Evolutionary conservation across 1,140 invertebrate species (phyloP).

Genomic region (Fopius arisanus): DNA sequence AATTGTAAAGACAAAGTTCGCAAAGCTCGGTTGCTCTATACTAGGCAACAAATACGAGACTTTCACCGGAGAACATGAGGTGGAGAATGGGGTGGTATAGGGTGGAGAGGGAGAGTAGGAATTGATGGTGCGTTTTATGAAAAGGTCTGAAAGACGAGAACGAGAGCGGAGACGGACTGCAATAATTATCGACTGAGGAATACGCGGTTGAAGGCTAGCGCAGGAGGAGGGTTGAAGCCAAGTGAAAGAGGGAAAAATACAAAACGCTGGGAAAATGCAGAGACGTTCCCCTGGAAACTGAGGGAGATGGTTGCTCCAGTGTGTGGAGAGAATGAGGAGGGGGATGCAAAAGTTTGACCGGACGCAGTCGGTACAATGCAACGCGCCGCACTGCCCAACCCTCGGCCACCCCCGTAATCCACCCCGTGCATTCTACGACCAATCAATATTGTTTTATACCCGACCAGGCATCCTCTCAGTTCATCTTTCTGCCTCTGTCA

Average conservation of each 20-base stretch:
- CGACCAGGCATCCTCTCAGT: conserved; percentile 34
- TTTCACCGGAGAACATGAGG: conserved; percentile 14
- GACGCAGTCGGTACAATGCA: conserved; percentile 55
- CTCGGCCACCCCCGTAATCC: conserved; percentile 49
- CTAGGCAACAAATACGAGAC: conserved; percentile 26
- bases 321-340: conserved; percentile 37
- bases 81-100: background rate
- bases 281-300: conserved; percentile 14
- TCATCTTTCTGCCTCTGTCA: conserved; percentile 34
- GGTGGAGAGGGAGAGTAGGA: background rate
- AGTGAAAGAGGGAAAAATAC: conserved; percentile 24
- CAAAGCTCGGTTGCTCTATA: background rate
- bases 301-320: conserved; percentile 9
- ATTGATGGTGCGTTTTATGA: conserved; percentile 8
- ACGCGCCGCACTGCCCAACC: conserved; percentile 45
- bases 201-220: conserved; percentile 24
- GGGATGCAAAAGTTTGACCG: conserved; percentile 62
- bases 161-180: conserved; percentile 44
- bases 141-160: conserved; percentile 39
- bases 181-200: conserved; percentile 55
- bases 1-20: background rate
- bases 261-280: conserved; percentile 15
- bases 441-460: conserved; percentile 60
- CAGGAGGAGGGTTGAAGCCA: conserved; percentile 35
- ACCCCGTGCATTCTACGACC: conserved; percentile 50